Evolutionary conservation across 2,113 vertebrate species (phyloP).

Genomic region (Mesitornis unicolor): DNA sequence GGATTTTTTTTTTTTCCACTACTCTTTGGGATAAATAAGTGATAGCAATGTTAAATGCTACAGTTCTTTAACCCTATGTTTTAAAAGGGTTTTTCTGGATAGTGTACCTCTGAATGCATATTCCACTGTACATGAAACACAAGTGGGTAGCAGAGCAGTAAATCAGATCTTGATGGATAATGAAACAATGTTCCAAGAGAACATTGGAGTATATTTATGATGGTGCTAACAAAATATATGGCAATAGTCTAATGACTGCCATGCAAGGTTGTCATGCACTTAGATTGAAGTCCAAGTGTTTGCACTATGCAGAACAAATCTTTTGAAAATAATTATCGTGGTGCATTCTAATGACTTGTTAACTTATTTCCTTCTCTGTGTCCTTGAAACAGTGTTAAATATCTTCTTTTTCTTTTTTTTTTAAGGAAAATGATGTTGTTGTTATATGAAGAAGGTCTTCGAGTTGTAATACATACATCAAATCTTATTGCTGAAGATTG

Average conservation of each 20-base stretch:
- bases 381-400: background rate
- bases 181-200: background rate
- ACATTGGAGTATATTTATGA: background rate
- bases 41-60: background rate
- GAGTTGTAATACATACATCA: conserved; percentile 92
- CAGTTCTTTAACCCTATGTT: background rate
- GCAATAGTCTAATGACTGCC: background rate
- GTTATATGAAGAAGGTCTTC: conserved; percentile 92
- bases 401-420: background rate
- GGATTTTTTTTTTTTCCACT: background rate
- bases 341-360: background rate
- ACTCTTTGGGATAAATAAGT: background rate
- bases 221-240: background rate
- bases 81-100: background rate
- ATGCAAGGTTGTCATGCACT: fast-evolving
- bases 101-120: background rate
- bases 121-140: background rate
- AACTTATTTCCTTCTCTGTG: background rate
- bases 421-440: conserved; percentile 97
- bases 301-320: background rate
- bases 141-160: background rate
- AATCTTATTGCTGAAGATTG: conserved; percentile 95
- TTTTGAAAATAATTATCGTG: background rate
- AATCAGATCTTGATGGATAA: background rate
- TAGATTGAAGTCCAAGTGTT: background rate